Conservation (phyloP, 2,797 vertebrate species). For the Glyptemys insculpta region DNA sequence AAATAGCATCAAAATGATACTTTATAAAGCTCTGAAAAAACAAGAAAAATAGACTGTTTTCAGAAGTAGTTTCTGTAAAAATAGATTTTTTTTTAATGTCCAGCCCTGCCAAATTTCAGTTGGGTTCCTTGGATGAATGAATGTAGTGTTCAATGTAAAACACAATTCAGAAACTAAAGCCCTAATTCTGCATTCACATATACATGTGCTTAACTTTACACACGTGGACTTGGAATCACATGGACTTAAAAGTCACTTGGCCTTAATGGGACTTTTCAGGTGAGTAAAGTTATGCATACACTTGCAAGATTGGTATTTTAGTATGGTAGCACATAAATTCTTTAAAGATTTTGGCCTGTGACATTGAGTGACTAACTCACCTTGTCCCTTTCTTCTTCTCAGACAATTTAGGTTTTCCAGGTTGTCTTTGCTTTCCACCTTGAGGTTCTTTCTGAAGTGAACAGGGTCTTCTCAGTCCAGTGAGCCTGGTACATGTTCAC, state of each 20-base stretch:
- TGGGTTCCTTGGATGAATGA: rapidly evolving
- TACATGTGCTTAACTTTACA: neutral
- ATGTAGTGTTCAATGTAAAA: rapidly evolving
- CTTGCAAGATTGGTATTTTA: neutral
- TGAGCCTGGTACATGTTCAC: neutral
- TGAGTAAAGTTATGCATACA: neutral
- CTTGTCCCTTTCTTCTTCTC: neutral
- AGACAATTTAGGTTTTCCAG: rapidly evolving
- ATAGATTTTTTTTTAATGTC: neutral
- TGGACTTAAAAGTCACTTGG: neutral
- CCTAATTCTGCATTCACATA: neutral
- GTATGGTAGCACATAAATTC: neutral
- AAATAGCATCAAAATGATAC: rapidly evolving
- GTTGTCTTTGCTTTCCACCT: neutral
- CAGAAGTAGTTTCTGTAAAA: neutral
- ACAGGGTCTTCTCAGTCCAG: neutral
- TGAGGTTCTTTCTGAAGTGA: neutral
- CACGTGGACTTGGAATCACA: neutral
- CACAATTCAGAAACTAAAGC: neutral
- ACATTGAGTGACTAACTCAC: neutral
- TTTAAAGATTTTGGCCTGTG: neutral
- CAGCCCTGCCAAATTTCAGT: rapidly evolving
- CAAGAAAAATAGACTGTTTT: neutral
- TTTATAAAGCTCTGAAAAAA: neutral
- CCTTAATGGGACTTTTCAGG: neutral